A percentile compares a stretch with the other conserved stretches of the same genome.
phyloP scores from a whole-genome alignment of 2,113 vertebrate species.

The Theropithecus gelada region DNA sequence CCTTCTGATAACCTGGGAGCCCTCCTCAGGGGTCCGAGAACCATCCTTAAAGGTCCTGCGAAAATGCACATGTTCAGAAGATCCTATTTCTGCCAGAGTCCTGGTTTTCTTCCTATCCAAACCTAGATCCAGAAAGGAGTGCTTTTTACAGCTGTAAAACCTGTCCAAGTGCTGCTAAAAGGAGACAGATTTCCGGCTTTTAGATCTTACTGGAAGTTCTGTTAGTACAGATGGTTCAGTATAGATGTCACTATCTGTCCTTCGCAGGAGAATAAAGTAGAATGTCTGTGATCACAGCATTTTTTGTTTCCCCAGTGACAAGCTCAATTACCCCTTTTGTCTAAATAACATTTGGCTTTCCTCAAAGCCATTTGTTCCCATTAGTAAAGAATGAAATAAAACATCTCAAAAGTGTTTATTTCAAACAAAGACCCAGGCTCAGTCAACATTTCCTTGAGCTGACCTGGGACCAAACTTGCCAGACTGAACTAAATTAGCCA shows the following conservation, averaged over 20 bases:
- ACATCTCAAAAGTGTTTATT: neutral
- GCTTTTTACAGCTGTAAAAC: neutral
- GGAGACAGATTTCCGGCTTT: conserved; percentile 63
- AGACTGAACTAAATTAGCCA: neutral
- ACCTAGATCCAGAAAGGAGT: neutral
- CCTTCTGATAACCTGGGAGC: neutral
- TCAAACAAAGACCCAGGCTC: conserved; percentile 38
- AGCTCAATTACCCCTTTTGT: conserved; percentile 31
- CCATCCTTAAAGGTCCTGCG: neutral
- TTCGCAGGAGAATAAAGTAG: conserved; percentile 39
- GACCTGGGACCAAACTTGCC: neutral
- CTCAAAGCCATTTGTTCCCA: conserved; percentile 34
- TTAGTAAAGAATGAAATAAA: conserved; percentile 47
- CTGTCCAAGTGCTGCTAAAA: neutral
- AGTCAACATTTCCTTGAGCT: conserved; percentile 26
- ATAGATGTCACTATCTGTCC: conserved; percentile 27
- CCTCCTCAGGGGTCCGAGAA: neutral
- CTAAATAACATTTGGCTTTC: conserved; percentile 44
- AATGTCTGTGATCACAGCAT: conserved; percentile 22
- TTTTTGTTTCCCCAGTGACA: neutral
- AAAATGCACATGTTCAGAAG: neutral
- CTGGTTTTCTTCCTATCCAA: neutral
- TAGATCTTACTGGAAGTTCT: neutral
- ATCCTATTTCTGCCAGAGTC: neutral
- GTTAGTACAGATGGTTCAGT: neutral